Percentiles rank a stretch among this genome's conserved stretches.
Conservation (phyloP, 1,140 invertebrate species). For the Drosophila pseudoananassae region DNA sequence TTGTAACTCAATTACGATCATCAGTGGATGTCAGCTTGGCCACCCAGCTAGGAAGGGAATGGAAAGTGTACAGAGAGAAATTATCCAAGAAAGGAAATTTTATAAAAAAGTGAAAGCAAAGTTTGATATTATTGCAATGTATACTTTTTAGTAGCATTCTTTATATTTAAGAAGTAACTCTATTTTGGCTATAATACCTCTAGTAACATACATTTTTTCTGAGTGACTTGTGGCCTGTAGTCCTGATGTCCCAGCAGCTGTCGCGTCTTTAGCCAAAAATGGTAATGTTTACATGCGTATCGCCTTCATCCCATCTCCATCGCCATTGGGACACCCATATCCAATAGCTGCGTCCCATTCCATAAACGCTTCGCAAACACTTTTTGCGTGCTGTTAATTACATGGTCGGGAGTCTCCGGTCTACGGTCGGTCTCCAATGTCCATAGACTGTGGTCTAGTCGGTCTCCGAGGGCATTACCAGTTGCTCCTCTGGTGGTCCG, state of each 20-base stretch:
- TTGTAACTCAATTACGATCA: slow-evolving; percentile 79
- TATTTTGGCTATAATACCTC: no score
- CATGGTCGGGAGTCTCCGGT: slow-evolving; percentile 51
- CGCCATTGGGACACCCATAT: slow-evolving; percentile 8
- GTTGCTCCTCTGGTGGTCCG: slow-evolving; percentile 67
- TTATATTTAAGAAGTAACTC: no score
- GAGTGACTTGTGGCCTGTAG: background rate
- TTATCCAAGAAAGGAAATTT: no score
- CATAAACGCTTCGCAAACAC: slow-evolving; percentile 76
- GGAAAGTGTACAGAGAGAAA: slow-evolving; percentile 6
- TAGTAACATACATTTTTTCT: background rate
- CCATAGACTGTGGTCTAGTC: slow-evolving; percentile 53
- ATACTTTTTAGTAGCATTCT: no score
- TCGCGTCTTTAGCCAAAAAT: slow-evolving; percentile 82
- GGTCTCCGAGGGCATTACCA: slow-evolving; percentile 70
- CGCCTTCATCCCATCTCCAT: slow-evolving; percentile 45
- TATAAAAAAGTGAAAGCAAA: no score
- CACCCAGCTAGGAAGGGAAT: slow-evolving; percentile 55
- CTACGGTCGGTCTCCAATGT: slow-evolving; percentile 7
- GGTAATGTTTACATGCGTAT: slow-evolving; percentile 82
- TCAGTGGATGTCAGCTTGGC: slow-evolving; percentile 27
- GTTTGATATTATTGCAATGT: no score
- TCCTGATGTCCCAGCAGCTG: slow-evolving; percentile 49
- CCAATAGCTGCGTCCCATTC: slow-evolving; percentile 30
- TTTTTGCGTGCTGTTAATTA: slow-evolving; percentile 82